A percentile compares a stretch with the other conserved stretches of the same genome.
Evolutionary conservation across 2,113 vertebrate genomes (phyloP).

Genomic region (Scomber scombrus): DNA sequence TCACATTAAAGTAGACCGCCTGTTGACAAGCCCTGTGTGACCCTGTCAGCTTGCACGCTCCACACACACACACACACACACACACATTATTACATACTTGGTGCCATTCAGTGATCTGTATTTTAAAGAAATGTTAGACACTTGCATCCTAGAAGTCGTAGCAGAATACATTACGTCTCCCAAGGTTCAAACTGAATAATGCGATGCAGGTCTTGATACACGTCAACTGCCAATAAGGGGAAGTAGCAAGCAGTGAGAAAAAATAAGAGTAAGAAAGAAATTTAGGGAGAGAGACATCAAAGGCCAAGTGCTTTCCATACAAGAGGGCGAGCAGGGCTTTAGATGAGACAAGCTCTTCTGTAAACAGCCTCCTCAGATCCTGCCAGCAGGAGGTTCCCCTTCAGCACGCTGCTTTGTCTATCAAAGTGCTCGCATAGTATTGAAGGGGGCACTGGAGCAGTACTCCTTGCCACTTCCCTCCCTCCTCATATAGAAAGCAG

Average conservation of each 20-base stretch:
- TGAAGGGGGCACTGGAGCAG: slow-evolving; percentile 72
- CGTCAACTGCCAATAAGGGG: slow-evolving; percentile 45
- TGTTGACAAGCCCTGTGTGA: slow-evolving; percentile 82
- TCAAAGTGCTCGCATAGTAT: slow-evolving; percentile 78
- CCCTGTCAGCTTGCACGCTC: slow-evolving; percentile 63
- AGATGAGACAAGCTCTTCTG: slow-evolving; percentile 83
- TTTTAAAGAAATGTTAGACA: slow-evolving; percentile 40
- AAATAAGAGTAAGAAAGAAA: slow-evolving; percentile 56
- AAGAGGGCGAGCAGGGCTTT: slow-evolving; percentile 74
- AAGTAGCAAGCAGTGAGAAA: slow-evolving; percentile 27
- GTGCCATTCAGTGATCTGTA: slow-evolving; percentile 14
- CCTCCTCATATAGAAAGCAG: slow-evolving; percentile 51
- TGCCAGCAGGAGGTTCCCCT: slow-evolving; percentile 81
- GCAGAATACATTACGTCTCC: slow-evolving; percentile 41
- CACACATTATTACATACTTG: slow-evolving; percentile 7
- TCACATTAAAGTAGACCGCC: slow-evolving; percentile 80
- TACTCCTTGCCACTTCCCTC: slow-evolving; percentile 58
- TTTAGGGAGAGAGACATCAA: slow-evolving; percentile 84
- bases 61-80: slow-evolving; percentile 11
- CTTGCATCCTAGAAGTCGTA: slow-evolving; percentile 13
- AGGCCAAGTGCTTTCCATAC: slow-evolving; percentile 82
- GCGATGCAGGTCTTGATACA: slow-evolving; percentile 40
- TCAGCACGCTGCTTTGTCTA: slow-evolving; percentile 82
- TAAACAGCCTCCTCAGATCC: slow-evolving; percentile 84
- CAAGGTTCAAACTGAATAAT: slow-evolving; percentile 50